phyloP scores from a whole-genome alignment of 2,797 vertebrate species.

The Microcaecilia unicolor region DNA sequence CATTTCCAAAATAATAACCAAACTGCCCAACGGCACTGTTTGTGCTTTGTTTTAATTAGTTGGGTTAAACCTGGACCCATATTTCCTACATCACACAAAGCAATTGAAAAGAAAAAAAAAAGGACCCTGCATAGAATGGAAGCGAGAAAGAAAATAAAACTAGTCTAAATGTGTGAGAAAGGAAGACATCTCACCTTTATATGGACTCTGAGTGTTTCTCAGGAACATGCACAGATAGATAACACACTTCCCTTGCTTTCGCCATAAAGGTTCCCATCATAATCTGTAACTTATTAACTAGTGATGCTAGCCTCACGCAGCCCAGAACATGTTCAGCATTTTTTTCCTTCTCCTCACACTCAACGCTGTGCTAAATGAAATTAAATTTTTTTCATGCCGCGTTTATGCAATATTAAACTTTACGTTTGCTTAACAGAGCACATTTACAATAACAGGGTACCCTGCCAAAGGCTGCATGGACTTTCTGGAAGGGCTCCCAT shows the following conservation, averaged over 20 bases:
- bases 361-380: constrained; percentile 38
- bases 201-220: constrained; percentile 51
- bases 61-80: constrained; percentile 24
- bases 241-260: constrained; percentile 47
- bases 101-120: constrained; percentile 4
- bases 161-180: constrained; percentile 37
- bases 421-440: constrained; percentile 64
- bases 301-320: constrained; percentile 34
- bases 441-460: constrained; percentile 70
- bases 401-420: constrained; percentile 67
- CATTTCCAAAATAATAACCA: constrained; percentile 31
- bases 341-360: constrained; percentile 45
- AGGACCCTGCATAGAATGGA: no score
- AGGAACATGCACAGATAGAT: constrained; percentile 42
- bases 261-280: constrained; percentile 43
- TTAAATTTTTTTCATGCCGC: constrained; percentile 45
- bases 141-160: constrained; percentile 42
- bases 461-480: constrained; percentile 70
- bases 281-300: constrained; percentile 49
- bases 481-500: constrained; percentile 67
- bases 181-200: constrained; percentile 41
- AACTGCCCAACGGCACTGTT: constrained; percentile 31
- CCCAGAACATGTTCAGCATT: constrained; percentile 18
- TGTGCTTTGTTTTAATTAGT: no score
- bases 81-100: constrained; percentile 33